Evolutionary conservation across 35 echinoderm and acorn worm genomes (phyloP), one percentile per base, ranked within the genome.

Genomic region (Lytechinus pictus): DNA sequence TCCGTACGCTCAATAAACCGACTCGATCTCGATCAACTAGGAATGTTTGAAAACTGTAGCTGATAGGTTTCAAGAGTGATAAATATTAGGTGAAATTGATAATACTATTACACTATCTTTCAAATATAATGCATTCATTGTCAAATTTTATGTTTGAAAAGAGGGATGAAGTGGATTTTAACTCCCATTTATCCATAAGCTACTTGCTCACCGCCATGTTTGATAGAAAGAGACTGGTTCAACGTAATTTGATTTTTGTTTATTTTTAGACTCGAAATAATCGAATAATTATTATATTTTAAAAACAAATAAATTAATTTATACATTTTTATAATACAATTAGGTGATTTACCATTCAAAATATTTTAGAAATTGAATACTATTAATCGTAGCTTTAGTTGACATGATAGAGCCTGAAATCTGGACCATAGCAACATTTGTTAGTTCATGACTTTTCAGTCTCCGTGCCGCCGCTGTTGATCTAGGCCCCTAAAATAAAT

Each of bases 121-220:
- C 14, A 19, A 79, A 79, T 24, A 27, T 79, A 79, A 0, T 79
- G 66, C 14, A 19, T 24, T 79, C n/a, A 7, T 24, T 3, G 21
- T 24, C 19, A 79, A n/a, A 79, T 79, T 8, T 79, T 24, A n/a
- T 79, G 4, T 79, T 0, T 16, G 7, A 79, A 1, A n/a, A 79
- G 6, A 24, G 14, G n/a, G 66, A 79, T 79, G 66, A 16, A 24
- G 14, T n/a, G 66, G 66, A 79, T 79, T 79, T 79, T 0, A 79
- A 79, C 6, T 79, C 66, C 7, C 6, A 79, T 79, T 79, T 79
- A 5, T 7, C 1, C 66, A 79, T 79, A n/a, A 5, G 19, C 66
- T 79, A 79, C 66, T 79, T 79, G 97, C 98, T 97, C 95, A 99
- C 98, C 95, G 98, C 98, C 98, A 99, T 99, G 94, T 99, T 99